Conservation (phyloP, 2,888 invertebrate species). For the Zele albiditarsus region DNA sequence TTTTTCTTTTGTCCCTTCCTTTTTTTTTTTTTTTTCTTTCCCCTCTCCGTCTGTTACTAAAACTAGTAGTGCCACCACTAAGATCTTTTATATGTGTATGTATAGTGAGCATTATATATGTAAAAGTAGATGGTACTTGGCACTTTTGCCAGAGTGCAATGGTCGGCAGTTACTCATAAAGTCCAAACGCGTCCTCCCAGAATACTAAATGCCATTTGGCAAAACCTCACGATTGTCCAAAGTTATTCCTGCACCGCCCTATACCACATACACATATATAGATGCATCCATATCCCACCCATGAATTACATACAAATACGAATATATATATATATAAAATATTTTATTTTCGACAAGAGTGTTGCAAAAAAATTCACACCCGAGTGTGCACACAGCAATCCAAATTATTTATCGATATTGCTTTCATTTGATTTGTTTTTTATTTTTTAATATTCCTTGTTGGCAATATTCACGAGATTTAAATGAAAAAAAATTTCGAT, state of each 20-base stretch:
- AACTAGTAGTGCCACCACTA: slow-evolving; percentile 19
- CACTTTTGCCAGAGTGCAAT: slow-evolving; percentile 64
- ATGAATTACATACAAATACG: background rate
- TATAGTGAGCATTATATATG: background rate
- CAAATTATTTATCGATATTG: background rate
- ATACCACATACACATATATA: background rate
- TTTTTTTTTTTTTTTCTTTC: background rate
- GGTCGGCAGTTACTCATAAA: slow-evolving; percentile 63
- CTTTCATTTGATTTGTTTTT: slow-evolving; percentile 14
- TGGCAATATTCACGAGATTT: background rate
- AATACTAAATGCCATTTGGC: slow-evolving; percentile 70
- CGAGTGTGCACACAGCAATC: background rate
- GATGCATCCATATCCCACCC: background rate
- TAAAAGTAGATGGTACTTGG: slow-evolving; percentile 52
- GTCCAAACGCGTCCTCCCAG: slow-evolving; percentile 55
- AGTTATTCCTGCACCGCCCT: slow-evolving; percentile 24
- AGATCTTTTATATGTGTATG: background rate
- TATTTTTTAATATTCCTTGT: background rate
- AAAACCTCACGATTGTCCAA: slow-evolving; percentile 49
- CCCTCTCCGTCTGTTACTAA: slow-evolving; percentile 17
- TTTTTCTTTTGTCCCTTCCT: no score
- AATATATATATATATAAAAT: slow-evolving; percentile 29
- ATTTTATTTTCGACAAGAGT: slow-evolving; percentile 47
- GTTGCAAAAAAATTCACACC: background rate
- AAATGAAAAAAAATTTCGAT: background rate